A percentile compares a stretch with the other conserved stretches of the same genome.
Evolutionary conservation across 2,113 vertebrate genomes (phyloP).

Genomic region (Pachyramphus minor): DNA sequence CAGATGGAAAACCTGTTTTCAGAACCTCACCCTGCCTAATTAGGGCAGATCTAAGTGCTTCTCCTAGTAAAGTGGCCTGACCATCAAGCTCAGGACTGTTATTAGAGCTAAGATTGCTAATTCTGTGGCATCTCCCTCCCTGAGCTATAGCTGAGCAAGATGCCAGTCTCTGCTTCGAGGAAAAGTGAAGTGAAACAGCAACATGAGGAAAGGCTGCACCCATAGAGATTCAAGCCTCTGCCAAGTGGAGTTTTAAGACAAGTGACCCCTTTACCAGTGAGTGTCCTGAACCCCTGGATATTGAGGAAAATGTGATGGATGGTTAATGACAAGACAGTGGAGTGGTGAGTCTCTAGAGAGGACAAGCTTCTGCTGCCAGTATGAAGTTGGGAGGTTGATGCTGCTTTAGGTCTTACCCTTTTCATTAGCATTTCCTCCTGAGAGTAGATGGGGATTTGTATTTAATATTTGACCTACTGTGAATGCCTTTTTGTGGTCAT

Average conservation of each 20-base stretch:
- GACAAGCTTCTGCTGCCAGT: background rate
- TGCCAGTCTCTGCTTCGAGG: background rate
- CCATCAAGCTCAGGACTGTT: background rate
- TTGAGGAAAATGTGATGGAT: background rate
- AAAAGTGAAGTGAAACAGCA: background rate
- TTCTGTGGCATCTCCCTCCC: background rate
- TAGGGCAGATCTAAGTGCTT: background rate
- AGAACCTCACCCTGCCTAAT: background rate
- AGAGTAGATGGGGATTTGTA: background rate
- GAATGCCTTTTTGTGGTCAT: background rate
- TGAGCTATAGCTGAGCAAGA: background rate
- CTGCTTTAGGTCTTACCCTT: background rate
- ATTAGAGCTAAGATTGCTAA: background rate
- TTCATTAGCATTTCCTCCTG: background rate
- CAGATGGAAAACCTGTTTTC: slow-evolving; percentile 18
- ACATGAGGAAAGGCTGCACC: background rate
- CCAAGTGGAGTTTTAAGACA: background rate
- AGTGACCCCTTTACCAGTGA: accelerated
- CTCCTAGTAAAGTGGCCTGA: background rate
- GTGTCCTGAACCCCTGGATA: background rate
- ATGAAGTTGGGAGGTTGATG: background rate
- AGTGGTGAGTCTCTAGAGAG: background rate
- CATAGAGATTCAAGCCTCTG: background rate
- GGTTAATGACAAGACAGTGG: background rate
- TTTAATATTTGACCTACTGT: background rate